phyloP scores from a whole-genome alignment of 2,888 invertebrate species.

The Schrankia costaestrigalis region DNA sequence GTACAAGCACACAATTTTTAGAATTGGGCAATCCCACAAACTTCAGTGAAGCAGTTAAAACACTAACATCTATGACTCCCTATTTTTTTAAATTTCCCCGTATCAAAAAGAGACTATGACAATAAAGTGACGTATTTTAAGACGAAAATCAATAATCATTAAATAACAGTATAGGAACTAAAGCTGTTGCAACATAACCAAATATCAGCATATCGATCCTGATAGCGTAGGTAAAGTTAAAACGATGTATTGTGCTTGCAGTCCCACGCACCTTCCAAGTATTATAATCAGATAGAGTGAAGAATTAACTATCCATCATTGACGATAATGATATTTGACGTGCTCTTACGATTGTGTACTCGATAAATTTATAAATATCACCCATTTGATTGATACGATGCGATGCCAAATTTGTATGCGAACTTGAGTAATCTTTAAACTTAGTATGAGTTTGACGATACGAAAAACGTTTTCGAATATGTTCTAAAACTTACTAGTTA shows the following conservation, averaged over 20 bases:
- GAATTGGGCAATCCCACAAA: no score
- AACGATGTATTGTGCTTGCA: slow-evolving; percentile 70
- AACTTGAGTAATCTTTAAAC: slow-evolving; percentile 29
- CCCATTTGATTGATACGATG: slow-evolving; percentile 32
- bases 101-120: no score
- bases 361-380: slow-evolving; percentile 60
- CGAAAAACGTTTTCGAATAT: no score
- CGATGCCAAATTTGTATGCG: slow-evolving; percentile 30
- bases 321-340: slow-evolving; percentile 75
- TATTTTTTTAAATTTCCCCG: no score
- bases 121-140: no score
- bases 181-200: slow-evolving; percentile 32
- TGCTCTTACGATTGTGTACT: slow-evolving; percentile 59
- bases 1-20: no score
- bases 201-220: slow-evolving; percentile 32
- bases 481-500: no score
- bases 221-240: slow-evolving; percentile 39
- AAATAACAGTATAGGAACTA: no score
- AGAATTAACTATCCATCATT: slow-evolving; percentile 75
- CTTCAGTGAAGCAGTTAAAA: no score
- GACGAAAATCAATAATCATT: no score
- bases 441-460: no score
- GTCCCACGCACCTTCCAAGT: slow-evolving; percentile 74
- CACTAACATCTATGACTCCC: no score
- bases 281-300: slow-evolving; percentile 63